These are phyloP conservation scores for Drosophila rhopaloa DNA, from an alignment of 1,140 invertebrate genomes.

Conservation along the genomic window DNA sequence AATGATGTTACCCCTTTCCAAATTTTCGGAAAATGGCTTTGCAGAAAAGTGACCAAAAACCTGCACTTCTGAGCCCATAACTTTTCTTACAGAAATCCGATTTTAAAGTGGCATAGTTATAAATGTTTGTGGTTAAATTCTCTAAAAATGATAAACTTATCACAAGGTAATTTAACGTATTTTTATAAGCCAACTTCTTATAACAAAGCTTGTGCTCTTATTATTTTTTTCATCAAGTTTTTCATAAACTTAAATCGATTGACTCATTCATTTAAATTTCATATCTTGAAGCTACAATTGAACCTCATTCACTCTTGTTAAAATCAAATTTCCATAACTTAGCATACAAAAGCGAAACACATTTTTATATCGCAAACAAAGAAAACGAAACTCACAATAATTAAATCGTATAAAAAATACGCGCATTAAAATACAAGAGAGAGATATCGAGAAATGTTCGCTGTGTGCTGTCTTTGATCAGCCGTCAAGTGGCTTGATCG, in stretches of 20 bases:
- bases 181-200: no score
- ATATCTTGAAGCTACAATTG: background rate
- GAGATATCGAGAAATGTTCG: conserved; percentile 35
- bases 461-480: conserved; percentile 67
- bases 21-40: no score
- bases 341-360: background rate
- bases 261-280: background rate
- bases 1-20: no score
- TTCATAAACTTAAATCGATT: background rate
- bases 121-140: no score
- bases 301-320: background rate
- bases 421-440: conserved; percentile 29
- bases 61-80: no score
- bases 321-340: conserved; percentile 20
- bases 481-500: conserved; percentile 79
- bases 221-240: background rate
- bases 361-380: conserved; percentile 1
- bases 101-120: no score
- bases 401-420: conserved; percentile 72
- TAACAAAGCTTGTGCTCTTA: no score
- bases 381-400: conserved; percentile 45
- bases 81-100: no score
- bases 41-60: no score
- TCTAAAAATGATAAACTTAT: no score
- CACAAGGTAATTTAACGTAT: no score